Conservation (phyloP, 2,797 vertebrate species). For the Hydrocynus forskahlii region DNA sequence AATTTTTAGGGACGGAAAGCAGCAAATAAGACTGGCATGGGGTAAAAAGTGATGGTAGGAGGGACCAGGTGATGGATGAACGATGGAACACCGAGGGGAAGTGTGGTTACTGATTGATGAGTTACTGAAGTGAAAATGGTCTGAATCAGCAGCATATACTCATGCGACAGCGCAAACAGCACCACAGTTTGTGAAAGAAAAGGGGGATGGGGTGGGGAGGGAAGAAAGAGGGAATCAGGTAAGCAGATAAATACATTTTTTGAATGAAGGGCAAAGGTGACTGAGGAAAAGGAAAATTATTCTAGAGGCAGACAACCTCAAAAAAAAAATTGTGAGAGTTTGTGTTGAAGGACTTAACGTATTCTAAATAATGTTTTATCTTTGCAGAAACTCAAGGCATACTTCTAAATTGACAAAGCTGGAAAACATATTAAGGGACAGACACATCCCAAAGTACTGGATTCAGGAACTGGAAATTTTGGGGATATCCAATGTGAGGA, state of each 20-base stretch:
- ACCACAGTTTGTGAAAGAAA: conserved; percentile 57
- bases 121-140: conserved; percentile 74
- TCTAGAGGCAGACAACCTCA: neutral
- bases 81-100: conserved; percentile 67
- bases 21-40: conserved; percentile 19
- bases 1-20: neutral
- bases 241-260: conserved; percentile 15
- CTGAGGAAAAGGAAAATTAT: neutral
- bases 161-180: conserved; percentile 60
- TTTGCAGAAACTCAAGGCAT: conserved; percentile 36
- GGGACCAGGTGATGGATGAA: conserved; percentile 43
- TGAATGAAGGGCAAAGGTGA: conserved; percentile 10
- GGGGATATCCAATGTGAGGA: conserved; percentile 43
- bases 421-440: neutral
- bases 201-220: conserved; percentile 12
- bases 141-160: conserved; percentile 78
- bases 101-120: conserved; percentile 75
- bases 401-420: conserved; percentile 22
- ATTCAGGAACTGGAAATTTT: conserved; percentile 27
- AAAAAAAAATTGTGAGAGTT: neutral
- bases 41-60: conserved; percentile 43
- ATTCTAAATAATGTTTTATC: conserved; percentile 23
- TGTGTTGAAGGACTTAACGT: neutral
- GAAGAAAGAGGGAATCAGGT: conserved; percentile 4
- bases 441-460: conserved; percentile 12